A percentile compares a stretch with the other conserved stretches of the same genome.
Evolutionary conservation across 2,888 invertebrate genomes (phyloP).

Genomic region (Neuroscelio doddi): DNA sequence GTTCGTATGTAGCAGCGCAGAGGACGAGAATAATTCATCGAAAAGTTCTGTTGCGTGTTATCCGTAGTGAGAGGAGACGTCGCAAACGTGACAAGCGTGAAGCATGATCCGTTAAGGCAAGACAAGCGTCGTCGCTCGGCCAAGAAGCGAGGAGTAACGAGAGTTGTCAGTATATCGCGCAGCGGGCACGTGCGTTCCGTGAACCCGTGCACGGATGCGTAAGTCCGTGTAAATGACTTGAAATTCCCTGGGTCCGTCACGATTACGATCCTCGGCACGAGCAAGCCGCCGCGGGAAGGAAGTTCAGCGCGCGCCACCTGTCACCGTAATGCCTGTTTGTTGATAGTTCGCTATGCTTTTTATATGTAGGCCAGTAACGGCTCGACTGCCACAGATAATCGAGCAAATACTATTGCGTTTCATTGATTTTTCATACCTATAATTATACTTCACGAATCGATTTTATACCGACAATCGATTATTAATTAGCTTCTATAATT

Average conservation of each 20-base stretch:
- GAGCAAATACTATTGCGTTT: conserved; percentile 16
- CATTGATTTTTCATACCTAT: conserved; percentile 29
- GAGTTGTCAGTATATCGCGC: conserved; percentile 40
- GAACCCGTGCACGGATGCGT: conserved; percentile 23
- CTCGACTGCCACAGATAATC: conserved; percentile 12
- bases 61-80: conserved; percentile 42
- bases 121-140: conserved; percentile 49
- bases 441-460: too few species aligned
- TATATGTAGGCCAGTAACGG: conserved; percentile 12
- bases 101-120: conserved; percentile 59
- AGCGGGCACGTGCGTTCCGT: conserved; percentile 45
- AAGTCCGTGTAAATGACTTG: conserved; percentile 28
- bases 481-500: too few species aligned
- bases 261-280: conserved; percentile 24
- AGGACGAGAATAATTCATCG: conserved; percentile 28
- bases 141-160: conserved; percentile 20
- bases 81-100: conserved; percentile 59
- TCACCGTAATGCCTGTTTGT: background rate
- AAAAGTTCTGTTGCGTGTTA: conserved; percentile 33
- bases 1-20: too few species aligned
- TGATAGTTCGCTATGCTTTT: conserved; percentile 10
- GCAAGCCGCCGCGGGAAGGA: conserved; percentile 11
- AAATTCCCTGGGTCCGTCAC: conserved; percentile 16
- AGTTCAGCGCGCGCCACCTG: conserved; percentile 23
- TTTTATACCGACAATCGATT: conserved; percentile 12